Percentiles rank a stretch among this genome's conserved stretches.
Evolutionary conservation across 1,140 invertebrate species (phyloP).

Genomic region (Ceratoteleas bidentatus): DNA sequence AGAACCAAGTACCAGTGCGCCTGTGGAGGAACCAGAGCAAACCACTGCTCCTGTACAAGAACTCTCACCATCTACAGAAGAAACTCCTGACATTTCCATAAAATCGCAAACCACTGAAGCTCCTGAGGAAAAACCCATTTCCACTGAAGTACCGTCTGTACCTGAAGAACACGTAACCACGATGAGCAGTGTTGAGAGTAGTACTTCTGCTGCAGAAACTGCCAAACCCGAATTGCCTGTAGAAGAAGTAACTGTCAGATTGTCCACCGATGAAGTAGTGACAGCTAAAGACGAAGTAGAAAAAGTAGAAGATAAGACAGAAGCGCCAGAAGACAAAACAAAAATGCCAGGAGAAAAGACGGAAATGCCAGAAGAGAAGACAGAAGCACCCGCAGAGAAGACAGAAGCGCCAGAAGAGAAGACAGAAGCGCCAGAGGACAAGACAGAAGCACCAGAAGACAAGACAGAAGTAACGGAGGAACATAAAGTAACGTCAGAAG

Average conservation of each 20-base stretch:
- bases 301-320: too few species aligned
- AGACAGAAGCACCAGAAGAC: too few species aligned
- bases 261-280: neutral
- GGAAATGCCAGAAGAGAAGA: too few species aligned
- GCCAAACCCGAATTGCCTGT: too few species aligned
- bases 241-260: neutral
- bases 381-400: too few species aligned
- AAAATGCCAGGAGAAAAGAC: too few species aligned
- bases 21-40: slow-evolving; percentile 41
- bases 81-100: slow-evolving; percentile 46
- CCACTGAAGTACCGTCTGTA: slow-evolving; percentile 17
- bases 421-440: too few species aligned
- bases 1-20: slow-evolving; percentile 26
- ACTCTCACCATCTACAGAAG: slow-evolving; percentile 15
- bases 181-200: neutral
- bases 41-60: slow-evolving; percentile 9
- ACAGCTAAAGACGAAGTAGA: too few species aligned
- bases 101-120: slow-evolving; percentile 34
- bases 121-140: slow-evolving; percentile 32
- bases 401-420: too few species aligned
- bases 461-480: too few species aligned
- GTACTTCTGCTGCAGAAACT: too few species aligned
- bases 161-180: slow-evolving; percentile 4
- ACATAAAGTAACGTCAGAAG: slow-evolving; percentile 1
- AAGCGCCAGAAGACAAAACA: too few species aligned